A percentile compares a stretch with the other conserved stretches of the same genome.
Conservation (phyloP, 2,888 invertebrate species). For the Ochropacha duplaris region DNA sequence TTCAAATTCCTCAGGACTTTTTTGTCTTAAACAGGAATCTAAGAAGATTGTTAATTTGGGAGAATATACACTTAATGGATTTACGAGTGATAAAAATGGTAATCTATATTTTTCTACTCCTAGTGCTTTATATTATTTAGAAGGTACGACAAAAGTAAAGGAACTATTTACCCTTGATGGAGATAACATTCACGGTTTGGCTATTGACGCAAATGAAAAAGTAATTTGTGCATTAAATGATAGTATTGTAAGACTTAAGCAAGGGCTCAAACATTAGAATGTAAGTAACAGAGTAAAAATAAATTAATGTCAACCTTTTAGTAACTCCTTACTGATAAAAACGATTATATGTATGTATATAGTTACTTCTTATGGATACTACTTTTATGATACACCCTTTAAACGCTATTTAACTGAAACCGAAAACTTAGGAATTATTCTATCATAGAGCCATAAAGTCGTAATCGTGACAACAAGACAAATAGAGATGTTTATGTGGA, state of each 20-base stretch:
- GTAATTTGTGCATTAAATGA: slow-evolving; percentile 38
- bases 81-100: slow-evolving; percentile 38
- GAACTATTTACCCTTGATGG: slow-evolving; percentile 17
- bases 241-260: slow-evolving; percentile 37
- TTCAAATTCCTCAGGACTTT: slow-evolving; percentile 46
- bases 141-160: slow-evolving; percentile 16
- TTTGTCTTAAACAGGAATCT: slow-evolving; percentile 23
- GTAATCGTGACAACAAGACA: no score
- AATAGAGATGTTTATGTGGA: no score
- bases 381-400: no score
- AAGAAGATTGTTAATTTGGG: slow-evolving; percentile 12
- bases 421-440: no score
- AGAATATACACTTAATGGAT: slow-evolving; percentile 29
- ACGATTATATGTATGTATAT: no score
- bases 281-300: not conserved
- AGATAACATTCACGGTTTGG: slow-evolving; percentile 32
- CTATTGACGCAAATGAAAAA: slow-evolving; percentile 35
- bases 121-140: slow-evolving; percentile 28
- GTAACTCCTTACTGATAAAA: no score
- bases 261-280: not conserved
- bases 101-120: slow-evolving; percentile 41
- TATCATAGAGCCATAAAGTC: no score
- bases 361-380: no score
- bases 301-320: no score
- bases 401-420: no score